Percentiles rank a stretch among this genome's conserved stretches.
Conservation (phyloP, 2,888 invertebrate genomes). For the Luffia ferchaultella region DNA sequence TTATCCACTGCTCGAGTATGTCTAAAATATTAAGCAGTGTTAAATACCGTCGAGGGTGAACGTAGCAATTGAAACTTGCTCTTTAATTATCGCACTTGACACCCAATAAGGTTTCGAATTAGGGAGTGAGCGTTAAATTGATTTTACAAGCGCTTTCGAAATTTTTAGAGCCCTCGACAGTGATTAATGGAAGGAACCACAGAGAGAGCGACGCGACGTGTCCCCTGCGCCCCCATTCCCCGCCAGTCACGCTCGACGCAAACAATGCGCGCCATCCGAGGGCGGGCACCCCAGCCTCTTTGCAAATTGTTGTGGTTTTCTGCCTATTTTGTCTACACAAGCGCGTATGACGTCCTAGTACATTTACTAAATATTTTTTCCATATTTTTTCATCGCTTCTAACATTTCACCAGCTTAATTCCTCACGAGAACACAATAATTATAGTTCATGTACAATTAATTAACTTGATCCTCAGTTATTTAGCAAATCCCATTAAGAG, state of each 20-base stretch:
- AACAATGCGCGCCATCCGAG: slow-evolving; percentile 40
- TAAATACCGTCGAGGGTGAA: slow-evolving; percentile 19
- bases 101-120: slow-evolving; percentile 39
- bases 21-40: background rate
- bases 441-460: too few relatives aligned
- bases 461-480: too few relatives aligned
- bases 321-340: slow-evolving; percentile 14
- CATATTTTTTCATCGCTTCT: too few relatives aligned
- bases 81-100: slow-evolving; percentile 46
- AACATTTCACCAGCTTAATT: too few relatives aligned
- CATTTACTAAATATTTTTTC: too few relatives aligned
- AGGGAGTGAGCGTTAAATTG: slow-evolving; percentile 52
- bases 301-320: slow-evolving; percentile 1
- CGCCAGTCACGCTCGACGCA: slow-evolving; percentile 3
- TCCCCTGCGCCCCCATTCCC: slow-evolving; percentile 27
- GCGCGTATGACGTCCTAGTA: too few relatives aligned
- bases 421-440: too few relatives aligned
- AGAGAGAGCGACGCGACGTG: slow-evolving; percentile 36
- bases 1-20: too few relatives aligned
- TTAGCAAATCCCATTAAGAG: too few relatives aligned
- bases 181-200: slow-evolving; percentile 61
- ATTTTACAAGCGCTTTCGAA: slow-evolving; percentile 52
- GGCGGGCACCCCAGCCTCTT: slow-evolving; percentile 25
- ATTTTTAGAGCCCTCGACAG: slow-evolving; percentile 58
- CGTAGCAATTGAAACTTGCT: slow-evolving; percentile 13